Evolutionary conservation across 2,113 vertebrate species (phyloP), one percentile per base, ranked within the genome.

Genomic region (Lipotes vexillifer): DNA sequence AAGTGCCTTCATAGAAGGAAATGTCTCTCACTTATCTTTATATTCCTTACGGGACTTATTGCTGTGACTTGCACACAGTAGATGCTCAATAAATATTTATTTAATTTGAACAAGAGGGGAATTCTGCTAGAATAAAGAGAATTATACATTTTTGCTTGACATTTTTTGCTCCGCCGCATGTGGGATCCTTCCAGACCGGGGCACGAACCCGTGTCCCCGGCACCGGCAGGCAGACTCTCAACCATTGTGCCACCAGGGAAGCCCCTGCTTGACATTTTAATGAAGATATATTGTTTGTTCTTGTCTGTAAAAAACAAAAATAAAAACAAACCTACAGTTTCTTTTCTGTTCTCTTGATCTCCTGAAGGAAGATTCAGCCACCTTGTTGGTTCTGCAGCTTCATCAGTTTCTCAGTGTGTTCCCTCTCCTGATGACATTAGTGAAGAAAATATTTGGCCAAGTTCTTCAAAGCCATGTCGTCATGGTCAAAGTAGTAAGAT

Each of bases 261-360:
- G n/a, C n/a, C n/a, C n/a, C n/a, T 59, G 5, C 36, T 75, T 94
- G 78, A 92, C 78, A 59, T 68, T 84, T 85, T 94, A 68, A 93
- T 61, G 38, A 81, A 14, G 86, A 55, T 38, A 63, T 36, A 25
- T 86, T 61, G 15, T 96, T 90, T 84, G 44, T 55, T 52, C 12
- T 83, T 55, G 46, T 61, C 57, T 71, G 7, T 33, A 88, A 63
- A 81, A 68, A 57, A 44, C 17, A 77, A 55, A 82, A 38, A 17
- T 33, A 77, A 44, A 59, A 29, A 25, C 41, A 77, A 52, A 52
- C 61, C 20, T 83, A 23, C 31, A n/a, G 13, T 15, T 52, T 52
- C 18, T 61, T 25, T 59, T 52, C 18, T 61, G 8, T 87, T 83
- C 27, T 91, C 69, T 84, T 44, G 63, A 36, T 9, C 15, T 33